Evolutionary conservation across 2,113 vertebrate species (phyloP), one percentile per base, ranked within the genome.

Genomic region (Lonchura striata): DNA sequence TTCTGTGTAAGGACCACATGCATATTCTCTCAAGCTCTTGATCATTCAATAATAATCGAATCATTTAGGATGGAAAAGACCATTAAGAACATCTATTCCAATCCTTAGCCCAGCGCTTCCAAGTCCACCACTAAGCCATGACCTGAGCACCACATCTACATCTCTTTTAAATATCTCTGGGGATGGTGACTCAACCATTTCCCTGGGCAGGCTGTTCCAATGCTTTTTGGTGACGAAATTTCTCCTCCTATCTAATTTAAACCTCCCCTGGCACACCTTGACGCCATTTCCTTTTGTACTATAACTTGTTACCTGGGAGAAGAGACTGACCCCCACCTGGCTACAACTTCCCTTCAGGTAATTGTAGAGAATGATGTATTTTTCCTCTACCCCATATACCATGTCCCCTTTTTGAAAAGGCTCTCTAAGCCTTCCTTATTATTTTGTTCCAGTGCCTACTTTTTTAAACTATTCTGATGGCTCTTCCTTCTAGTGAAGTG

Each of bases 71-170:
- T 46, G 28, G 20, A 53, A 59, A 60, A 21, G 33, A 68, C 16
- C 12, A 52, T 46, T 31, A 41, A 41, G 52, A 65, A 16, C 12
- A 35, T 19, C 6, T 31, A 35, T 28, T 53, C 25, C 46, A 79
- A 23, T 22, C 14, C 8, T 53, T 41, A 72, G 66, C 17, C 3
- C 27, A 59, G 18, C 0, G 0, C 39, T 79, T 25, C 59, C 10
- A 80, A 53, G 59, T 27, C n/a, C 20, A 41, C 17, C 21, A 41
- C 39, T n/a, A 79, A 72, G n/a, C 24, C 28, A 41, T 30, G 10
- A 47, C 33, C 39, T 0, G 1, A 50, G 52, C 21, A 44, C 27
- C 42, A 57, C 37, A 71, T 39, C 20, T 59, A 46, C 28, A 30
- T 0, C 3, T 23, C 28, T 57, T 82, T 79, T 35, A 65, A 79